Conservation (phyloP, 2,113 vertebrate genomes). For the Menura novaehollandiae region DNA sequence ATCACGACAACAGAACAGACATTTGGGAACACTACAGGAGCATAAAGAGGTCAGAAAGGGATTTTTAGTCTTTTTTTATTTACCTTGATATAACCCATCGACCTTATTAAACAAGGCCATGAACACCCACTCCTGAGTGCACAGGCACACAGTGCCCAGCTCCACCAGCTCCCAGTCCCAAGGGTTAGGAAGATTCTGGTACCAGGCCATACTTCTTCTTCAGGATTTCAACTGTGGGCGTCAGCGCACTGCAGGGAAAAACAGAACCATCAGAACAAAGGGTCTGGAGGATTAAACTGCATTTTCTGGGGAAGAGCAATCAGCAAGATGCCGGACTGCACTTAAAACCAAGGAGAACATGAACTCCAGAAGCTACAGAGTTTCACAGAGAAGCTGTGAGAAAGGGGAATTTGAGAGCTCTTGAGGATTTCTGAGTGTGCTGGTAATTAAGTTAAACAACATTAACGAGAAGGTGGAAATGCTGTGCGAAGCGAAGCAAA, state of each 20-base stretch:
- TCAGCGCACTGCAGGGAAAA: constrained; percentile 77
- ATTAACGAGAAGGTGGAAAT: neutral
- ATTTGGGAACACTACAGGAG: neutral
- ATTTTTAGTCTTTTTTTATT: neutral
- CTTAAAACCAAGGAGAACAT: neutral
- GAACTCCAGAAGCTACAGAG: neutral
- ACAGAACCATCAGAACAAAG: neutral
- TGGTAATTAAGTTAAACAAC: neutral
- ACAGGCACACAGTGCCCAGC: constrained; percentile 63
- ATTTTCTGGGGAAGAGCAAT: neutral
- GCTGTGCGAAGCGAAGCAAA: neutral
- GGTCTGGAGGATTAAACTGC: neutral
- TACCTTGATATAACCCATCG: neutral
- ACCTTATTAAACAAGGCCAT: constrained; percentile 59
- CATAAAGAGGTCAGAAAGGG: neutral
- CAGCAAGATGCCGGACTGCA: neutral
- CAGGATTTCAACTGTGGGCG: constrained; percentile 80
- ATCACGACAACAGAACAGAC: neutral
- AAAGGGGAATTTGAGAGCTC: neutral
- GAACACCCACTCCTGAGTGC: neutral
- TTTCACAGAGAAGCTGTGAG: neutral
- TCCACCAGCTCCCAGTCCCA: neutral
- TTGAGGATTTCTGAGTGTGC: neutral
- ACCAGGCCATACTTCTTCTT: constrained; percentile 77
- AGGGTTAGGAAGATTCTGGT: neutral